Evolutionary conservation across 1,140 invertebrate species (phyloP), one percentile per base, ranked within the genome.

Genomic region (Ceratina calcarata): DNA sequence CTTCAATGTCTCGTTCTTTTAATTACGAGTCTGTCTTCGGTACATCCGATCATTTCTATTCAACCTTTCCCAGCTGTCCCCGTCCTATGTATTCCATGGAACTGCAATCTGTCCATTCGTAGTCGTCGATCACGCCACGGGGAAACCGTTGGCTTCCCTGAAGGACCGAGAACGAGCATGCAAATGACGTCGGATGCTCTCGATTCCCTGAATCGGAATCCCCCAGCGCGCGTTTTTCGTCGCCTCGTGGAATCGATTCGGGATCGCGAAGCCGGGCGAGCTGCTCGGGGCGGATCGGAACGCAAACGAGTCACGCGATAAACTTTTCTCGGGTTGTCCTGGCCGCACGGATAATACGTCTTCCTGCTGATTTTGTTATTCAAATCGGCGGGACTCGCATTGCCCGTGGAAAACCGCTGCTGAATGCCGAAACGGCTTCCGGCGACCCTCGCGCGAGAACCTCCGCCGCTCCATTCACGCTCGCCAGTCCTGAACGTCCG

Each of bases 281-380:
- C n/a, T n/a, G n/a, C 12, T 8, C 15, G 24, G 68, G 75, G 83
- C 83, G 81, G 73, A 75, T 88, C 83, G 81, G 79, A 72, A 90
- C 87, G 88, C 84, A 89, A 88, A 90, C 74, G 75, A 84, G 68
- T 61, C 37, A 20, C 70, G 62, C 80, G 83, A 82, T 85, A 85
- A 78, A 87, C 72, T 83, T 45, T 10, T 66, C n/a, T 13, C 60
- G 55, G 57, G 74, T 53, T 80, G 67, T 32, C 75, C 77, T 78
- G 49, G 74, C 12, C 60, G 66, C 76, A 37, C 69, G 24, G 51
- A 86, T 84, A 88, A 82, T 87, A 82, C 73, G 53, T 82, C 85
- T 86, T 86, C 82, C 78, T 70, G 65, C 70, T 65, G 84, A 91
- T 89, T 91, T 91, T 91, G 90, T 91, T 88, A 91, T 91, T 91